Percentiles rank a stretch among this genome's conserved stretches.
Evolutionary conservation across 1,140 invertebrate genomes (phyloP).

Genomic region (Geopemphigus sp.): DNA sequence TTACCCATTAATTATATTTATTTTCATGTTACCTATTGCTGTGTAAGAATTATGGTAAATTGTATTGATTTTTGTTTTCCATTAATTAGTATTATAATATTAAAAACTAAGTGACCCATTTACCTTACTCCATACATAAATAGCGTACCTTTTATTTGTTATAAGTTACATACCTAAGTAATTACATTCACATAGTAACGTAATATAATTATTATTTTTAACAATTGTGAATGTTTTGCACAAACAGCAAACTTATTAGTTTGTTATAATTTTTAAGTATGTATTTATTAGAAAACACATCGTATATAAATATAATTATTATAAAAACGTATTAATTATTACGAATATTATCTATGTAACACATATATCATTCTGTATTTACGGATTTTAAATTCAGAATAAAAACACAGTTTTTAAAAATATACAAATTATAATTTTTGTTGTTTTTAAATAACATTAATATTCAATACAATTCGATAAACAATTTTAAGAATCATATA

Average conservation of each 20-base stretch:
- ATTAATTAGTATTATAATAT: neutral
- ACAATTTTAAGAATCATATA: too few relatives aligned
- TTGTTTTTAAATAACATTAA: too few relatives aligned
- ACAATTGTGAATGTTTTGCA: neutral
- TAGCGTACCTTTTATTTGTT: neutral
- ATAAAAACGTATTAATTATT: too few relatives aligned
- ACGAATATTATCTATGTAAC: neutral
- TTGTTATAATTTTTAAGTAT: neutral
- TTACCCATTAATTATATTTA: conserved; percentile 2
- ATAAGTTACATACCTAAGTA: neutral
- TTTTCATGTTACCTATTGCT: conserved; percentile 9
- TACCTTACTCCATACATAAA: neutral
- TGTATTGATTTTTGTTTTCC: neutral
- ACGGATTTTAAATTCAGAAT: neutral
- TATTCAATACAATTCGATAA: too few relatives aligned
- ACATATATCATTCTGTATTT: neutral
- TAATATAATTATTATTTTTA: neutral
- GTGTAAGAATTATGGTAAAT: conserved; percentile 6
- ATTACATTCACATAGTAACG: neutral
- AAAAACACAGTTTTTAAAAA: neutral
- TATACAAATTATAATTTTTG: too few relatives aligned
- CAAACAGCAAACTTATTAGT: conserved; percentile 2
- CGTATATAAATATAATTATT: neutral
- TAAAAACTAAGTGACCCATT: neutral
- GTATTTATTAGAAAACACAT: neutral